Percentiles rank a stretch among this genome's conserved stretches.
phyloP scores from a whole-genome alignment of 2,797 vertebrate genomes.

The Pangasius larnaudii region DNA sequence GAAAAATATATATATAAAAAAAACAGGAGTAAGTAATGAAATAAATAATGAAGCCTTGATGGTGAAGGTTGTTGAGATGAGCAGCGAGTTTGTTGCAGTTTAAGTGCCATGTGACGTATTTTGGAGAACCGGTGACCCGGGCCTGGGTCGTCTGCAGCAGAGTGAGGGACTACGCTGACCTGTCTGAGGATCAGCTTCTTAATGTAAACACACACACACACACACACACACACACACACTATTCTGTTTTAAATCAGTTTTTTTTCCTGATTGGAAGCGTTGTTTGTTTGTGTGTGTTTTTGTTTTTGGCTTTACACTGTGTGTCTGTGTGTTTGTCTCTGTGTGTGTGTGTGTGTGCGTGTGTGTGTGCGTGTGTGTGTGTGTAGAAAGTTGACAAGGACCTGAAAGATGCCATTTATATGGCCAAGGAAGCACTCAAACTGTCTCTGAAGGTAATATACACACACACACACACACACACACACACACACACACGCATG shows the following conservation, averaged over 20 bases:
- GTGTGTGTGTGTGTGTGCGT: not conserved
- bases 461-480: not conserved
- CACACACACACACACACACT: not conserved
- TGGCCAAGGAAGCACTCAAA: slow-evolving; percentile 67
- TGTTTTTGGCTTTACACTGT: not conserved
- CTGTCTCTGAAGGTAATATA: slow-evolving; percentile 55
- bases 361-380: slow-evolving; percentile 31
- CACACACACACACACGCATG: not conserved
- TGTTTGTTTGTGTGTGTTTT: not conserved
- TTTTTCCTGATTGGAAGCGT: not conserved
- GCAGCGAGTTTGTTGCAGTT: slow-evolving; percentile 60
- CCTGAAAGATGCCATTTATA: slow-evolving; percentile 61
- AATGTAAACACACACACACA: slow-evolving; percentile 59
- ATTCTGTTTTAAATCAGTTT: not conserved
- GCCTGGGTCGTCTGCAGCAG: slow-evolving; percentile 71
- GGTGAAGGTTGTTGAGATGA: not conserved
- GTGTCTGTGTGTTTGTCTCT: not conserved
- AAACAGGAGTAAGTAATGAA: not conserved
- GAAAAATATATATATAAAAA: not conserved
- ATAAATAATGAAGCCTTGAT: not conserved
- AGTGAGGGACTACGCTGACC: slow-evolving; percentile 66
- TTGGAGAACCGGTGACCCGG: slow-evolving; percentile 68
- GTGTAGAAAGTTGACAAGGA: slow-evolving; percentile 55
- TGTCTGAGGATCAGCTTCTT: slow-evolving; percentile 52
- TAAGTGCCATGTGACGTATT: slow-evolving; percentile 77